Evolutionary conservation across 2,888 invertebrate species (phyloP).

Genomic region (Diarsia dahlii): DNA sequence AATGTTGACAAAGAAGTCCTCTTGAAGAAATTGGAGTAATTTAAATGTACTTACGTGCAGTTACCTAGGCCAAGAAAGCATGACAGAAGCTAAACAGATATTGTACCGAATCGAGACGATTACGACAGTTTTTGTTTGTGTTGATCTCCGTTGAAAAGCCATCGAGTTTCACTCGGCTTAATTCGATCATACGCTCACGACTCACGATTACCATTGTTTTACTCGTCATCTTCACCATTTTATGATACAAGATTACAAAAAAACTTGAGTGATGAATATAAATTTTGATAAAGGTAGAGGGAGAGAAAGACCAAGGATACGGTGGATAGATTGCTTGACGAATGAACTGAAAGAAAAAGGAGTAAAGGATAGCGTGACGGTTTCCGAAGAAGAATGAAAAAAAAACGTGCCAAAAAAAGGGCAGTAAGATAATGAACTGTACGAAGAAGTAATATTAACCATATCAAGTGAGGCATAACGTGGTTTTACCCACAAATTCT

Average conservation of each 20-base stretch:
- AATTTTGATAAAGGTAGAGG: too few relatives aligned
- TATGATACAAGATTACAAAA: neutral
- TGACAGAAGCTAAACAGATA: conserved; percentile 68
- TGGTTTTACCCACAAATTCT: neutral
- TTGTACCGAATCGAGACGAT: conserved; percentile 59
- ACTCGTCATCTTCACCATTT: neutral
- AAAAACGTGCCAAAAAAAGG: too few relatives aligned
- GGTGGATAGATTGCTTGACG: too few relatives aligned
- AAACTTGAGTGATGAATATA: too few relatives aligned
- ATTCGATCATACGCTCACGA: conserved; percentile 15
- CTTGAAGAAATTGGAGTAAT: conserved; percentile 20
- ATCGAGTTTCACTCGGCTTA: conserved; percentile 59
- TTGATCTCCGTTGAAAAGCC: conserved; percentile 55
- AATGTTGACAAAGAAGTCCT: conserved; percentile 1
- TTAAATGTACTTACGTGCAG: conserved; percentile 39
- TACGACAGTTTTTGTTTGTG: conserved; percentile 65
- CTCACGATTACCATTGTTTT: conserved; percentile 7
- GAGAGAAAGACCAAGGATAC: too few relatives aligned
- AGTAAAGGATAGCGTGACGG: too few relatives aligned
- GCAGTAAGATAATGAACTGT: too few relatives aligned
- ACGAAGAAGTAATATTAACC: neutral
- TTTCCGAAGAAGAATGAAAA: too few relatives aligned
- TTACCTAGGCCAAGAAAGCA: conserved; percentile 75
- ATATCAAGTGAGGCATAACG: neutral
- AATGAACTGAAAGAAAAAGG: too few relatives aligned